phyloP scores from a whole-genome alignment of 2,797 vertebrate genomes.

The Enteromius argenteus region DNA sequence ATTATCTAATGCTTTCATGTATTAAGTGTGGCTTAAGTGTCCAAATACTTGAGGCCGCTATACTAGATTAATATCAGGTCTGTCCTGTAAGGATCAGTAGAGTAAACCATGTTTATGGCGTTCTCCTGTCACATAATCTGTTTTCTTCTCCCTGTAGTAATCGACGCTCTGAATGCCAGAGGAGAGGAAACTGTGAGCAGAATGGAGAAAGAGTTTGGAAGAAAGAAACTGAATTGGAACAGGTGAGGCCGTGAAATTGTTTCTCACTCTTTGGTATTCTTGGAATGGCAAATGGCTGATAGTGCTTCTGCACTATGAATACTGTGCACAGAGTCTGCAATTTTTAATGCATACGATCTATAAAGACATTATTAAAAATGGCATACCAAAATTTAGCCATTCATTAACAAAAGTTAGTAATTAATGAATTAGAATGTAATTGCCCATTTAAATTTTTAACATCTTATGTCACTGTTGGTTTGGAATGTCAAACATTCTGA shows the following conservation, averaged over 20 bases:
- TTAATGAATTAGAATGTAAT: background rate
- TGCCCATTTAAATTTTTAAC: background rate
- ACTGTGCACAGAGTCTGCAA: background rate
- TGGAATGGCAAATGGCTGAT: background rate
- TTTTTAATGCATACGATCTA: background rate
- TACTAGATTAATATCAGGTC: background rate
- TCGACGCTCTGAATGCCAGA: constrained; percentile 73
- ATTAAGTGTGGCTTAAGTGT: background rate
- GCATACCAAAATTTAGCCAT: background rate
- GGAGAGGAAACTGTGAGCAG: constrained; percentile 25
- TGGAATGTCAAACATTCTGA: background rate
- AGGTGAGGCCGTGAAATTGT: constrained; percentile 15
- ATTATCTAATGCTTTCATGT: background rate
- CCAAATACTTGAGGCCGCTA: background rate
- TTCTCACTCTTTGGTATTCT: background rate
- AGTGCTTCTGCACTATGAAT: background rate
- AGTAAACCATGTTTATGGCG: background rate
- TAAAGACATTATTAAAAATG: background rate
- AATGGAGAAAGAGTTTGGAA: constrained; percentile 19
- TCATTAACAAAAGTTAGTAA: background rate
- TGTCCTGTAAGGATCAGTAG: background rate
- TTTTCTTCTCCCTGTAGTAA: constrained; percentile 76
- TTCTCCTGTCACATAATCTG: background rate
- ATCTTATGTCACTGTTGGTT: background rate
- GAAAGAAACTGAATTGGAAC: constrained; percentile 39